A percentile compares a stretch with the other conserved stretches of the same genome.
These are phyloP conservation scores for Melitaea athalia DNA, from an alignment of 2,888 invertebrate genomes.

Conservation along the genomic window DNA sequence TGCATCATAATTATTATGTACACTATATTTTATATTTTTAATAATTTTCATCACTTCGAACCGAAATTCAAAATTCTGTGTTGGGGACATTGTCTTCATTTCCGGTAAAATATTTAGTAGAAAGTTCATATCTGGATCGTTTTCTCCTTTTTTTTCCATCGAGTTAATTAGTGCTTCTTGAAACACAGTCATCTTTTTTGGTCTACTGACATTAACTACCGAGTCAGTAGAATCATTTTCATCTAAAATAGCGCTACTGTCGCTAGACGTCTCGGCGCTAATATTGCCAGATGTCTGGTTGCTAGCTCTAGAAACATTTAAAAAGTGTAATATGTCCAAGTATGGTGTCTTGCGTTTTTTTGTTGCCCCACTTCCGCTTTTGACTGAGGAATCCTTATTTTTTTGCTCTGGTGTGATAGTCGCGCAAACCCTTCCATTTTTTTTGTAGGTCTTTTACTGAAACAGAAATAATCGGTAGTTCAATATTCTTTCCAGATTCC, in stretches of 20 bases:
- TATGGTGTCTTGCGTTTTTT: conserved; percentile 41
- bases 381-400: conserved; percentile 40
- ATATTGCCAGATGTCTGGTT: too few relatives aligned
- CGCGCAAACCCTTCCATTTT: conserved; percentile 50
- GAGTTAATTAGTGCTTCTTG: conserved; percentile 39
- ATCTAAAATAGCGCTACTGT: conserved; percentile 23
- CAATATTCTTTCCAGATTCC: conserved; percentile 34
- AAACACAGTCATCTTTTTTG: conserved; percentile 39
- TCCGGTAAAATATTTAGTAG: conserved; percentile 41
- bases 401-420: conserved; percentile 47
- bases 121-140: conserved; percentile 35
- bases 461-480: conserved; percentile 35
- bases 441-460: conserved; percentile 47
- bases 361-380: conserved; percentile 36
- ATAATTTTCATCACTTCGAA: conserved; percentile 43
- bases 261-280: conserved; percentile 24
- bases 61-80: conserved; percentile 43
- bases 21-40: conserved; percentile 26
- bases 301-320: too few relatives aligned
- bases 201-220: conserved; percentile 16
- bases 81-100: conserved; percentile 42
- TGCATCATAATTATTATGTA: conserved; percentile 32
- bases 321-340: conserved; percentile 39
- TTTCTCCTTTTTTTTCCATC: conserved; percentile 34
- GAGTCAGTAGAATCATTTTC: conserved; percentile 35